phyloP scores from a whole-genome alignment of 2,888 invertebrate genomes.

The Halictus quadricinctus region DNA sequence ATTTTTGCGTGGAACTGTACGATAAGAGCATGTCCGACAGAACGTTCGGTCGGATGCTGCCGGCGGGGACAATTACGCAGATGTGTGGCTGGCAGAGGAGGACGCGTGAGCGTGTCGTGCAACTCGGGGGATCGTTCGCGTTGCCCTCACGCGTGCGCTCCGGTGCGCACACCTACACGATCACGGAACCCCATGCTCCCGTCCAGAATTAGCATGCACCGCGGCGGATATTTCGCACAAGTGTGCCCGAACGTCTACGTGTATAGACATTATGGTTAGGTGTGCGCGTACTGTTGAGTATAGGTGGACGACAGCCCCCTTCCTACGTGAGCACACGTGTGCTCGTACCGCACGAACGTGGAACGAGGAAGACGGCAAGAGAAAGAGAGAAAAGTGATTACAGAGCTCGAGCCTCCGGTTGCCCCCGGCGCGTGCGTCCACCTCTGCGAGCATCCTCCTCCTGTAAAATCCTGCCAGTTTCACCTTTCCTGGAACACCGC shows the following conservation, averaged over 20 bases:
- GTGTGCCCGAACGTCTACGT: slow-evolving; percentile 60
- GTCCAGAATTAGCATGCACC: slow-evolving; percentile 76
- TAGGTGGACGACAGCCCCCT: slow-evolving; percentile 49
- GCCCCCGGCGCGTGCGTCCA: slow-evolving; percentile 82
- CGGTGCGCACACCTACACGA: slow-evolving; percentile 64
- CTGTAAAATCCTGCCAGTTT: slow-evolving; percentile 64
- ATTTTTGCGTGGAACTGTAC: slow-evolving; percentile 71
- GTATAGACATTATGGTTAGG: not conserved
- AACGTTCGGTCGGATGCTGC: slow-evolving; percentile 76
- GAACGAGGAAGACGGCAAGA: slow-evolving; percentile 17
- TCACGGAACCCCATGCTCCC: slow-evolving; percentile 64
- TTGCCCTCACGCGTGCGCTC: slow-evolving; percentile 56
- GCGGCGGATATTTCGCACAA: slow-evolving; percentile 62
- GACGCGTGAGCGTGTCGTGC: slow-evolving; percentile 72
- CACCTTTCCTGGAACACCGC: slow-evolving; percentile 67
- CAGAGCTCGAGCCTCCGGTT: slow-evolving; percentile 81
- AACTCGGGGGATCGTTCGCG: slow-evolving; percentile 55
- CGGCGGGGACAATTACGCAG: slow-evolving; percentile 83
- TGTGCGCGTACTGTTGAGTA: not conserved
- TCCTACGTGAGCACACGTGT: slow-evolving; percentile 64
- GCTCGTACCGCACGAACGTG: slow-evolving; percentile 45
- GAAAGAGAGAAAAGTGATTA: slow-evolving; percentile 78
- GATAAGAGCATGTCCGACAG: slow-evolving; percentile 66
- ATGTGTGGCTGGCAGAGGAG: slow-evolving; percentile 76
- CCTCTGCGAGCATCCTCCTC: slow-evolving; percentile 70